Conservation (phyloP, 2,888 invertebrate genomes). For the Steromphala cineraria region DNA sequence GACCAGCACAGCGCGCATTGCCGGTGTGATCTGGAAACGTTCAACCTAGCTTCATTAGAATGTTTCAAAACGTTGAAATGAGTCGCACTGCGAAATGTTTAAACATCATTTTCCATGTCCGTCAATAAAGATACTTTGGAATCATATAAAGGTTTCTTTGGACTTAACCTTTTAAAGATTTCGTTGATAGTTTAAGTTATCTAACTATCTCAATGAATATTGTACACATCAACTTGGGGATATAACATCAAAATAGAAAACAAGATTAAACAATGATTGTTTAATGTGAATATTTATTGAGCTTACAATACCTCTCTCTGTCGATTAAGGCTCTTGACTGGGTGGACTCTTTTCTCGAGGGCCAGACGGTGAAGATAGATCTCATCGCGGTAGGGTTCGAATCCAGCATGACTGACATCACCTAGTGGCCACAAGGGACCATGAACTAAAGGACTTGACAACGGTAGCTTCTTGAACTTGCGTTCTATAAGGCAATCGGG, state of each 20-base stretch:
- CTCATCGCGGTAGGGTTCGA: slow-evolving; percentile 53
- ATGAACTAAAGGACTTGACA: slow-evolving; percentile 8
- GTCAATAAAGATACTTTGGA: too few relatives aligned
- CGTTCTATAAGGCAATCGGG: slow-evolving; percentile 42
- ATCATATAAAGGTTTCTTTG: too few relatives aligned
- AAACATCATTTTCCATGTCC: too few relatives aligned
- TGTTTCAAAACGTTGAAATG: not conserved
- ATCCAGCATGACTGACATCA: slow-evolving; percentile 48
- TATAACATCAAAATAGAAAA: too few relatives aligned
- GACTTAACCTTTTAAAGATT: too few relatives aligned
- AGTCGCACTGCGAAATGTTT: too few relatives aligned
- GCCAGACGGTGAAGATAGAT: slow-evolving; percentile 55
- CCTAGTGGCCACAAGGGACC: slow-evolving; percentile 27
- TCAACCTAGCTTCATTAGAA: not conserved
- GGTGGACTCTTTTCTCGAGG: slow-evolving; percentile 55
- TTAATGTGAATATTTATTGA: too few relatives aligned
- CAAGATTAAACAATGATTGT: too few relatives aligned
- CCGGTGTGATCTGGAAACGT: slow-evolving; percentile 50
- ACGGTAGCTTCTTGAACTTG: slow-evolving; percentile 27
- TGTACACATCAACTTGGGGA: too few relatives aligned
- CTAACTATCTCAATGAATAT: too few relatives aligned
- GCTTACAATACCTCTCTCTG: slow-evolving; percentile 52
- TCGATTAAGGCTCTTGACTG: slow-evolving; percentile 46
- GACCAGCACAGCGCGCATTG: slow-evolving; percentile 54
- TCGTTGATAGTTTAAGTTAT: too few relatives aligned